Base-by-base conservation (phyloP, 2,888 invertebrate genomes). In the Scaptomyza parva region DNA sequence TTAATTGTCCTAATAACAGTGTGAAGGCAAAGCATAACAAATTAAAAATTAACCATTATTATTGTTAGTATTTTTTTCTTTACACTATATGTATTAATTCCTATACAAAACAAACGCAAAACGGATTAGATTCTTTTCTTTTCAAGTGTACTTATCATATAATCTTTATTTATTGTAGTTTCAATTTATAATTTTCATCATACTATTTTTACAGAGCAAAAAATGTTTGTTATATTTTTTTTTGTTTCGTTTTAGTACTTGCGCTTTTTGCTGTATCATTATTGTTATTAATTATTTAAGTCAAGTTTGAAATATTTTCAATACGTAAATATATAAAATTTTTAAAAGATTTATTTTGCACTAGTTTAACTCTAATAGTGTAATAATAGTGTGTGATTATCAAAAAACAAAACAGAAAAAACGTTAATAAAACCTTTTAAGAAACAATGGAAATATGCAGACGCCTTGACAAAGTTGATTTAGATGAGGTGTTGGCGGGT, bases 1-100 rank as follows among this genome's bases (percentile, higher is more conserved):
- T 73, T 70, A 86, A 81, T 86, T 86, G 86, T 86, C 77, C 89
- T 86, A 88, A 88, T 88, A 88, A 88, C 86, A 86, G 88, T 88
- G 88, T 86, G 64, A 57, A 72, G 67, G 71, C 73, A 80, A 88
- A 88, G 80, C 72, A 76, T 88, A 88, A 88, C 89, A 88, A 86
- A 86, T 57, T 22, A 22, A 86, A 70, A 78, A 62, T 47, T 81
- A 88, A 79, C 76, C 65, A 68, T 68, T n/a, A 28, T 28, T 28
- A 1, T 28, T 28, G 2, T 28, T 28, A 2, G 1, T 35, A 7
- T 35, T 33, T n/a, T 14, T 14, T 7, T 37, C 14, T 14, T 35
- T 35, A 17, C 17, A 62, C 35, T 66, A 39, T 59, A 58, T 71
- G 57, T 51, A 61, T 20, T 48, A 40, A 24, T 52, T 64, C 59